Evolutionary conservation across 2,797 vertebrate species (phyloP), one percentile per base, ranked within the genome.

Genomic region (Coilia nasus): DNA sequence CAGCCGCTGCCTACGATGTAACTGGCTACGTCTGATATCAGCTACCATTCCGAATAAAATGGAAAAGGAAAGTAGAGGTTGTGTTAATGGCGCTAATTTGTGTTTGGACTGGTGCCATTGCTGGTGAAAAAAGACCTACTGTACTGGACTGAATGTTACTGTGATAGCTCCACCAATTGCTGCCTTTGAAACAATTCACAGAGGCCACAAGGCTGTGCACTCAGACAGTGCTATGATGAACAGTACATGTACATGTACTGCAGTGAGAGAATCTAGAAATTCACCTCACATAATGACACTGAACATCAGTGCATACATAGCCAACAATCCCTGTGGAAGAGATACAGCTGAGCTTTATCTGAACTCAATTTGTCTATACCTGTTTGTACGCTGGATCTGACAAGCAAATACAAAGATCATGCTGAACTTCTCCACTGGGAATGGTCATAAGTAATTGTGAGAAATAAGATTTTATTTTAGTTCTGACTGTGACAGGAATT

Each of bases 21-120:
- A 96, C 94, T 3, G 95, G 95, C 85, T 96, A 96, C 0, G 96
- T 96, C n/a, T 96, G 90, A 44, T 78, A 35, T 41, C 35, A 78
- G 7, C 25, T 31, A 78, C 6, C 25, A 3, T 41, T 21, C 15
- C 35, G 21, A 1, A n/a, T 17, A 10, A 7, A 44, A 41, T 41
- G 35, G 31, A 44, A 9, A 10, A 23, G 23, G 7, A 64, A 10
- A 78, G 41, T 0, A 44, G 21, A 44, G 15, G 17, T 78, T 78
- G 71, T 78, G 71, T 9, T 19, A 9, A 19, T 44, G 17, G 35
- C 7, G 15, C 31, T 41, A 21, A 19, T 78, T 78, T 21, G 6
- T 71, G 64, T 78, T 78, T 78, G 71, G 31, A 21, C 19, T 78
- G 71, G 17, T 25, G 17, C 31, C 5, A 41, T 21, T 19, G 31